Evolutionary conservation across 2,797 vertebrate species (phyloP), one percentile per base, ranked within the genome.

Genomic region (Agapornis canus): DNA sequence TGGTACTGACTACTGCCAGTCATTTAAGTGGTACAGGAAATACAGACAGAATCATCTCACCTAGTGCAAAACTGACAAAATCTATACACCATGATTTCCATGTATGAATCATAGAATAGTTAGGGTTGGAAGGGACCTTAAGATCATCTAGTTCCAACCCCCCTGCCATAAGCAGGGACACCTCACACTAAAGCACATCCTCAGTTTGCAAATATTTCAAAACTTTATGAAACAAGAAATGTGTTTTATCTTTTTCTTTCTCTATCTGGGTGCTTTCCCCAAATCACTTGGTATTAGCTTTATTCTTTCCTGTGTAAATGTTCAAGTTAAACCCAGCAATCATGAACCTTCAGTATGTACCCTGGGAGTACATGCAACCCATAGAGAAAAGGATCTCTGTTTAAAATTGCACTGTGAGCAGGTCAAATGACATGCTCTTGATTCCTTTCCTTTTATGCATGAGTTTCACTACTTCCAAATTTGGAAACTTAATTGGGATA

Each of bases 381-480:
- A 14, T 4, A 7, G 29, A n/a, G 29, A 52, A 10, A 37, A 83
- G 21, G 39, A 81, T 56, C n/a, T 79, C 17, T 60, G 4, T 49
- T 26, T 64, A 26, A 75, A 93, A 68, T 8, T 45, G 26, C n/a
- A 11, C 7, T 0, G 0, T 14, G 35, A 14, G 23, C 1, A 2
- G 23, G 18, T 66, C 60, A 76, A 63, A 76, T 18, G 11, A 47
- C 12, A 57, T 22, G 19, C 2, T 23, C 13, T 32, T 39, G 12
- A 48, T 52, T 78, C 31, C 11, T 51, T 47, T n/a, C 22, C 6
- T 4, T 47, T 65, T 70, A 3, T 43, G 12, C 22, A 16, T 22
- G 17, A 12, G 5, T 37, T 26, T 69, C 47, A 35, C 27, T 32
- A 5, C 10, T 79, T 66, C 6, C 4, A 22, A 5, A 76, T 94